Conservation (phyloP, 2,888 invertebrate species). For the Heliconius aoede region DNA sequence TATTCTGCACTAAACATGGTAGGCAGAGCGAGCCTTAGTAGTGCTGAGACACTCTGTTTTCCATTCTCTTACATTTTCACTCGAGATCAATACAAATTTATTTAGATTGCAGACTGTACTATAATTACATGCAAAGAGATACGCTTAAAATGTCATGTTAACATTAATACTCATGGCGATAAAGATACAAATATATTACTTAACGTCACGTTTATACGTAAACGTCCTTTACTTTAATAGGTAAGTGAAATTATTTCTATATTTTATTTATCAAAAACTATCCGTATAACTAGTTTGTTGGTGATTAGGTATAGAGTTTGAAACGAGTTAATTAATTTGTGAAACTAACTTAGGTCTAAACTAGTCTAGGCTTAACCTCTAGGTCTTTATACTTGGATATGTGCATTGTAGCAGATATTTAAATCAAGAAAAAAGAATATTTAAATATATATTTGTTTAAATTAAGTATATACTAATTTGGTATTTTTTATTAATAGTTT, state of each 20-base stretch:
- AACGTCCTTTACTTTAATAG: neutral
- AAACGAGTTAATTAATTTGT: too few species aligned
- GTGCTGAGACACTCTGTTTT: too few species aligned
- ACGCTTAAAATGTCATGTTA: conserved; percentile 8
- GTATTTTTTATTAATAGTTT: neutral
- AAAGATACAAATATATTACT: neutral
- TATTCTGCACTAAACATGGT: too few species aligned
- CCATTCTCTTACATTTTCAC: too few species aligned
- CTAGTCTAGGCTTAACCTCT: too few species aligned
- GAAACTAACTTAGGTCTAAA: too few species aligned
- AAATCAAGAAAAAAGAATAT: too few species aligned
- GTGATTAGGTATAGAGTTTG: neutral
- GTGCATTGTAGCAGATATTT: too few species aligned
- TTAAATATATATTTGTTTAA: too few species aligned
- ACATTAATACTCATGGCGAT: neutral
- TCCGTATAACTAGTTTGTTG: neutral
- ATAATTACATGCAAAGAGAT: neutral
- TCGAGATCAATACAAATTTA: neutral
- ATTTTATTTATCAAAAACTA: neutral
- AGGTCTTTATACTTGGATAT: too few species aligned
- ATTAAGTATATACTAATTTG: neutral
- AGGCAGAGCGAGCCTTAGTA: too few species aligned
- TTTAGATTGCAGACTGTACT: conserved; percentile 1
- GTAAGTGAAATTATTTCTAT: neutral
- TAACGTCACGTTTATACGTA: neutral